These are phyloP conservation scores for Psilanteris sp. DNA, from an alignment of 1,140 invertebrate genomes.

Conservation along the genomic window DNA sequence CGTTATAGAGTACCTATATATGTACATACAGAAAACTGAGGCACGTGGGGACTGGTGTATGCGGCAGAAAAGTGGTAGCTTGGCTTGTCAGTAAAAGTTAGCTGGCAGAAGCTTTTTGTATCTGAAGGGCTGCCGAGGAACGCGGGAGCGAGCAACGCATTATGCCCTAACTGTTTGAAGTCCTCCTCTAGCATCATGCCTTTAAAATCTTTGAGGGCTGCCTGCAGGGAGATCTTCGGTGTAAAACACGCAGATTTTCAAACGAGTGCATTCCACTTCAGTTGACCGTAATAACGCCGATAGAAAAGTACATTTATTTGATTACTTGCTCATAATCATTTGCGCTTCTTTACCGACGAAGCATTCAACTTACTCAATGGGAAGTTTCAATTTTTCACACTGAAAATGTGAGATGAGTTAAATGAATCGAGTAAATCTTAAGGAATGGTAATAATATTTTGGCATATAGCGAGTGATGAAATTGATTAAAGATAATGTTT, in stretches of 20 bases:
- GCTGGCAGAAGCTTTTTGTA: constrained; percentile 65
- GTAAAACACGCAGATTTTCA: constrained; percentile 48
- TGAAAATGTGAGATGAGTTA: not conserved
- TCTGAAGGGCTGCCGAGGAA: constrained; percentile 59
- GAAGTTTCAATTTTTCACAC: constrained; percentile 5
- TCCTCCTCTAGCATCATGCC: constrained; percentile 50
- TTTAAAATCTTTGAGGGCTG: constrained; percentile 64
- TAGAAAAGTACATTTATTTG: constrained; percentile 43
- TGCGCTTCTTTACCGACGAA: constrained; percentile 17
- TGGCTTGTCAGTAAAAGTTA: constrained; percentile 62
- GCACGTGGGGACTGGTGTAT: constrained; percentile 32
- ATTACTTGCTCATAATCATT: constrained; percentile 37
- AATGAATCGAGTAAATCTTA: not conserved
- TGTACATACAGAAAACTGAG: constrained; percentile 53
- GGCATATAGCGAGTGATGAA: too few relatives aligned
- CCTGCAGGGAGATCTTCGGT: constrained; percentile 43
- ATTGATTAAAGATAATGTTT: too few relatives aligned
- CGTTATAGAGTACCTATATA: constrained; percentile 56
- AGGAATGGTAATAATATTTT: too few relatives aligned
- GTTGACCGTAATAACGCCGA: constrained; percentile 41
- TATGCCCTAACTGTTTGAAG: constrained; percentile 63
- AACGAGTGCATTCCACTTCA: constrained; percentile 52
- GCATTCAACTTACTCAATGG: constrained; percentile 13
- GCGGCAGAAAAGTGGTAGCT: constrained; percentile 49
- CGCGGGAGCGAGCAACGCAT: constrained; percentile 54